Base-by-base conservation (phyloP, 2,113 vertebrate species). In the Engraulis encrasicolus region DNA sequence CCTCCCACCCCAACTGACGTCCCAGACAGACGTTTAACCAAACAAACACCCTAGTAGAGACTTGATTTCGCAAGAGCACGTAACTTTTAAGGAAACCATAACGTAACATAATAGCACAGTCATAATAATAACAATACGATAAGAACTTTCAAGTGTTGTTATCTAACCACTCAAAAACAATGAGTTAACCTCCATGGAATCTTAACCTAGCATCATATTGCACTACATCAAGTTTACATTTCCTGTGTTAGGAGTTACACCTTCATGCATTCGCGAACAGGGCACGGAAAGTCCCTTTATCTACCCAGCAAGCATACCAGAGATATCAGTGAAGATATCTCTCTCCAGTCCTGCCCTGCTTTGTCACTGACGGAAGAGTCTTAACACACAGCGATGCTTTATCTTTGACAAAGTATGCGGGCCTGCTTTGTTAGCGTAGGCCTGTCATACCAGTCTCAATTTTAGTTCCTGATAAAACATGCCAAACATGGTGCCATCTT, bases 241-340 rank as follows among this genome's bases (percentile, higher is more conserved):
- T 74, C 66, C 27, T 36, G 66, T 34, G 12, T 34, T 74, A 45
- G 66, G 17, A 31, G 9, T 14, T 66, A 27, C 58, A 66, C 58
- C 58, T 66, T 66, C 82, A 77, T 66, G 81, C 81, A 27, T 27
- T 66, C 71, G 88, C 89, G 88, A 92, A 89, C 81, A 89, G 66
- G 66, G 85, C 86, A 86, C 91, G 89, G 85, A 93, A 90, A 91
- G 87, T 89, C 82, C 52, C 79, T 82, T 85, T 90, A 88, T 92
- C 91, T 90, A 85, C n/a, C 86, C 83, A 79, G 85, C 92, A 95
- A 79, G 85, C 92, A 95, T 94, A 90, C 91, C 92, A 93, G 81
- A 90, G 88, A 91, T 93, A 92, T 89, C 90, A 89, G 84, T 49
- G 77, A n/a, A 87, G 92, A 93, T 92, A 90, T 84, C 66, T 54